Conservation (phyloP, 2,113 vertebrate species). For the Otocyon megalotis region DNA sequence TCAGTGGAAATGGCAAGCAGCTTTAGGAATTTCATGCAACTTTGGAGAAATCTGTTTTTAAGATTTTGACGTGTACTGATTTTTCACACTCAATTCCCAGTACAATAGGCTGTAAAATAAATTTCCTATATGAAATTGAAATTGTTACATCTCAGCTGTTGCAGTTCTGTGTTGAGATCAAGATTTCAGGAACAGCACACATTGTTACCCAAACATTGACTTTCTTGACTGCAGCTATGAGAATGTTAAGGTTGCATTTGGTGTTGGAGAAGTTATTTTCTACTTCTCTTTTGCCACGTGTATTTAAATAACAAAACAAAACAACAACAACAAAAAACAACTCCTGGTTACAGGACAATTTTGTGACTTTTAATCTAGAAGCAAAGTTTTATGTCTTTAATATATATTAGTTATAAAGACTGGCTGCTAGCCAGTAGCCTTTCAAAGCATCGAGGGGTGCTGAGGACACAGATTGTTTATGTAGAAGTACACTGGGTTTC, state of each 20-base stretch:
- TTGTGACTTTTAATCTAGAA: constrained; percentile 44
- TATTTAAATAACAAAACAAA: background rate
- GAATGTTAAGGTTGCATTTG: constrained; percentile 21
- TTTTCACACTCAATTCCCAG: background rate
- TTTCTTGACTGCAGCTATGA: background rate
- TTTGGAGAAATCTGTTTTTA: background rate
- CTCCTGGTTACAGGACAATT: background rate
- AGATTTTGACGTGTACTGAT: constrained; percentile 23
- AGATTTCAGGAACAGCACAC: background rate
- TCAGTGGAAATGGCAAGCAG: background rate
- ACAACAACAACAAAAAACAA: background rate
- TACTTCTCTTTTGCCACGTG: constrained; percentile 7
- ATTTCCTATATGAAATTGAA: background rate
- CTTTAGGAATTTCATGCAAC: background rate
- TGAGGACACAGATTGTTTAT: background rate
- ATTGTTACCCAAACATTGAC: constrained; percentile 1
- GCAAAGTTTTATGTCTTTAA: constrained; percentile 11
- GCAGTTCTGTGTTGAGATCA: background rate
- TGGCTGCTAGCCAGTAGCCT: background rate
- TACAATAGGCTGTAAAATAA: background rate
- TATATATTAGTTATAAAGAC: background rate
- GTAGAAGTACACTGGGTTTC: background rate
- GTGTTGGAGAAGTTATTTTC: constrained; percentile 46
- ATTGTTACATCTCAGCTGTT: background rate
- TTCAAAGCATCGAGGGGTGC: background rate